Conservation (phyloP, 2,888 invertebrate genomes). For the Bugula neritina region DNA sequence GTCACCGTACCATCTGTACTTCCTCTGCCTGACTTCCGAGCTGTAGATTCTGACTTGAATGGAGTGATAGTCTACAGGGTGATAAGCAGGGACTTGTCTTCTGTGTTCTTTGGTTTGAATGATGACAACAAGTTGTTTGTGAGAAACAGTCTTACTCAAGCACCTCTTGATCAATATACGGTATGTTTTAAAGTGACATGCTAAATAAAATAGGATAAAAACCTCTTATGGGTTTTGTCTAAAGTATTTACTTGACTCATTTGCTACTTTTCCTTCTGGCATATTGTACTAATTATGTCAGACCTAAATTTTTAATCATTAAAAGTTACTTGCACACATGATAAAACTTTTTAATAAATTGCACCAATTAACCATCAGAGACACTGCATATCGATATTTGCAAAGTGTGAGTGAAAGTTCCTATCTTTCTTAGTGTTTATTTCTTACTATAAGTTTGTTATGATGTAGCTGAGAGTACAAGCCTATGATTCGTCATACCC, state of each 20-base stretch:
- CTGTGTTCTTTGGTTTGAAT: slow-evolving; percentile 19
- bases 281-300: no score
- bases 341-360: no score
- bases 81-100: not conserved
- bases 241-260: no score
- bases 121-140: not conserved
- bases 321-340: no score
- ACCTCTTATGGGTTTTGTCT: no score
- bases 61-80: slow-evolving; percentile 7
- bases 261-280: no score
- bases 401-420: no score
- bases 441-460: no score
- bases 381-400: no score
- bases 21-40: not conserved
- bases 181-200: not conserved
- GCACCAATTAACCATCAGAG: no score
- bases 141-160: not conserved
- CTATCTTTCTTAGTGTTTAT: no score
- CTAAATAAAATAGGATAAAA: not conserved
- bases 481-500: slow-evolving; percentile 13
- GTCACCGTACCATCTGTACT: not conserved
- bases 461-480: slow-evolving; percentile 15
- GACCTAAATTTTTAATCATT: no score
- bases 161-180: not conserved
- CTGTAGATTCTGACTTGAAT: slow-evolving; percentile 1